These are phyloP conservation scores for Pandemis heparana DNA, from an alignment of 2,888 invertebrate genomes.

Conservation along the genomic window DNA sequence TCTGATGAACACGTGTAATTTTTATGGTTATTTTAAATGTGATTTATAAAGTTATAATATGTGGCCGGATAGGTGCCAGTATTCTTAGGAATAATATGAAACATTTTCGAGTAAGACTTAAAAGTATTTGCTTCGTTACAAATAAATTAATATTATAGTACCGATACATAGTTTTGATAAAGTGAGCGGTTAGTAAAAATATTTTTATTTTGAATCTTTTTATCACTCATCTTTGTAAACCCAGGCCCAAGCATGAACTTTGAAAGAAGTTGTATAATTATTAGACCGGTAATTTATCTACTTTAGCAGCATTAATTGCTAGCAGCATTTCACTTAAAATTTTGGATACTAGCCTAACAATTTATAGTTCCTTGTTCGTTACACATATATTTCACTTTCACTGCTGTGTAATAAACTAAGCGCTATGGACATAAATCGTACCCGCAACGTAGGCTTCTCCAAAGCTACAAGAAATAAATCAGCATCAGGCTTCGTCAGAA, in stretches of 20 bases:
- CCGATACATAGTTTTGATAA: not conserved
- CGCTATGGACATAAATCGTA: too few species aligned
- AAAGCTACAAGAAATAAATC: too few species aligned
- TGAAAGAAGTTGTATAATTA: not conserved
- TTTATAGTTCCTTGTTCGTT: not conserved
- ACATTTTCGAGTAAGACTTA: not conserved
- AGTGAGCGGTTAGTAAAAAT: not conserved
- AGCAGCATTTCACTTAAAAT: not conserved
- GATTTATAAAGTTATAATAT: not conserved
- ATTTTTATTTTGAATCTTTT: not conserved
- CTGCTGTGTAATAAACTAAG: too few species aligned
- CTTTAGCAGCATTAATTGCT: not conserved
- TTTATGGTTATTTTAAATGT: too few species aligned
- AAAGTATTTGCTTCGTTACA: slow-evolving; percentile 1
- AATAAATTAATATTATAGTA: not conserved
- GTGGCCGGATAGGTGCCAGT: not conserved
- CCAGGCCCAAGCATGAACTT: not conserved
- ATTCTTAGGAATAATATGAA: not conserved
- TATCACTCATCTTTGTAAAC: not conserved
- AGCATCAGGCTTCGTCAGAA: too few species aligned
- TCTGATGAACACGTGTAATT: too few species aligned
- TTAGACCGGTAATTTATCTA: slow-evolving; percentile 1
- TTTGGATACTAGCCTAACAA: not conserved
- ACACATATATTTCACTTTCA: too few species aligned
- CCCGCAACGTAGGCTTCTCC: too few species aligned